phyloP scores from a whole-genome alignment of 1,140 invertebrate species.

The Melanaphis sacchari region DNA sequence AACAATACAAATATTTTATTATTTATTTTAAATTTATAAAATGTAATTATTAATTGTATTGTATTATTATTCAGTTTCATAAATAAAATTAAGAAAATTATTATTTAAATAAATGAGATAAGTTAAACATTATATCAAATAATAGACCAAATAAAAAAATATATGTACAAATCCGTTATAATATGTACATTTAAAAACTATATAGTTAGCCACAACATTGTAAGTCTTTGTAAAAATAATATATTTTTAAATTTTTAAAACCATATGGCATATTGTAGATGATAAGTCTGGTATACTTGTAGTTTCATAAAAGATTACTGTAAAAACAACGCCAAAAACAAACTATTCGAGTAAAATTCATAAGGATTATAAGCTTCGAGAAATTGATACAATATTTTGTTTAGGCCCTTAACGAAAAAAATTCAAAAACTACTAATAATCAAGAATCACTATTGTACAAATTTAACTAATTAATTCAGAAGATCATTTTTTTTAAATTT shows the following conservation, averaged over 20 bases:
- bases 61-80: neutral
- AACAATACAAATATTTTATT: neutral
- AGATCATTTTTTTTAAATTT: neutral
- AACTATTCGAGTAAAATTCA: neutral
- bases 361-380: neutral
- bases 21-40: neutral
- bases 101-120: neutral
- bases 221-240: neutral
- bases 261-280: neutral
- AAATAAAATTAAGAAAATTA: neutral
- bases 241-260: constrained; percentile 14
- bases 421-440: neutral
- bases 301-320: neutral
- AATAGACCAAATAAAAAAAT: neutral
- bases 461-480: neutral
- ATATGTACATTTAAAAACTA: neutral
- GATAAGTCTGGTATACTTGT: neutral
- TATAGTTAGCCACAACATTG: neutral
- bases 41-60: neutral
- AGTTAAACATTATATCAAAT: neutral
- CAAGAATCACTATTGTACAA: neutral
- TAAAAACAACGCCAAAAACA: neutral
- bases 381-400: constrained; percentile 8
- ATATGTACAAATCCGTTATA: neutral
- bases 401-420: neutral